These are phyloP conservation scores for Drosophila formosana DNA, from an alignment of 2,888 invertebrate species.

Conservation along the genomic window DNA sequence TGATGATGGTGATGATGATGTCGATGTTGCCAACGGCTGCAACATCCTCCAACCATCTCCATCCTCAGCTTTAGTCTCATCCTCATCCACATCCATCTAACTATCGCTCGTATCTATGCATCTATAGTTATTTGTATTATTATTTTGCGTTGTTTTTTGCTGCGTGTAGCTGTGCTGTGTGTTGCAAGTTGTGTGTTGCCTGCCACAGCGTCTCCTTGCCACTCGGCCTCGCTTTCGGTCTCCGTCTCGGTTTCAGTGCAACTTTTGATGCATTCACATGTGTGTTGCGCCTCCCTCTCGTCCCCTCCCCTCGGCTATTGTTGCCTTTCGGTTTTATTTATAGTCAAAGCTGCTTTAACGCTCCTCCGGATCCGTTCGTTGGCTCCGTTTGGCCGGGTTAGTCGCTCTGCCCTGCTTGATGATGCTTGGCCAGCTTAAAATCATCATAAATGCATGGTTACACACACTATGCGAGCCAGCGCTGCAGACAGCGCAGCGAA, in stretches of 20 bases:
- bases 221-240: background rate
- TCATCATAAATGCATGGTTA: constrained; percentile 80
- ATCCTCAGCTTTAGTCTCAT: no score
- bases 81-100: constrained; percentile 64
- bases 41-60: constrained; percentile 17
- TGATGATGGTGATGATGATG: constrained; percentile 57
- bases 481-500: constrained; percentile 3
- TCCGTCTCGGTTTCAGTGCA: constrained; percentile 50
- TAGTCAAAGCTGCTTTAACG: constrained; percentile 72
- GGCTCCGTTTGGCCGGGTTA: constrained; percentile 11
- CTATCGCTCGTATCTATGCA: constrained; percentile 77
- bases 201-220: constrained; percentile 14
- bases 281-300: constrained; percentile 19
- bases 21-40: constrained; percentile 56
- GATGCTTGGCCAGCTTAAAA: constrained; percentile 76
- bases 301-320: constrained; percentile 50
- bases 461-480: constrained; percentile 41
- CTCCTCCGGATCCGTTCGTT: constrained; percentile 52
- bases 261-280: constrained; percentile 68
- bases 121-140: constrained; percentile 80
- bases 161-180: constrained; percentile 31
- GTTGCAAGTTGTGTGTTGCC: constrained; percentile 34
- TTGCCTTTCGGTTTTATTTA: constrained; percentile 76
- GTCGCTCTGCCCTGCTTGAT: constrained; percentile 26
- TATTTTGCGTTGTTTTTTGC: constrained; percentile 73